Evolutionary conservation across 1,140 invertebrate genomes (phyloP).

Genomic region (Listronotus oregonensis): DNA sequence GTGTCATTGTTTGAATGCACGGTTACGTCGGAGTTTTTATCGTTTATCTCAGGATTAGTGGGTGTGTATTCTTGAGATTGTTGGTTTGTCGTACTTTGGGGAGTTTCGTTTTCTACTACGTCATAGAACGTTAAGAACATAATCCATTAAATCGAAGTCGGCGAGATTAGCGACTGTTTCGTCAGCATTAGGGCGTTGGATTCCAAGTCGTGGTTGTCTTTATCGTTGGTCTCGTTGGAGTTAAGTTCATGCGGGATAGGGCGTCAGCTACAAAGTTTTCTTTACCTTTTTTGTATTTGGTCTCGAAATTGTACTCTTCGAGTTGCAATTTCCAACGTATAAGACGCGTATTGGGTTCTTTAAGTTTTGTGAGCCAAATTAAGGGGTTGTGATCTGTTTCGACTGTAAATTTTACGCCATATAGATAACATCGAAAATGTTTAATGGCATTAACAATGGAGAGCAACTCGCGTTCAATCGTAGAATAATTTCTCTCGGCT

Average conservation of each 20-base stretch:
- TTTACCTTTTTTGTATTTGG: too few relatives aligned
- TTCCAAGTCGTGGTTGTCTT: too few relatives aligned
- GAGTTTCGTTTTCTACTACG: neutral
- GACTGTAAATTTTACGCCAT: slow-evolving; percentile 13
- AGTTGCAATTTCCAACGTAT: slow-evolving; percentile 9
- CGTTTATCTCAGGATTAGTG: neutral
- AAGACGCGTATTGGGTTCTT: slow-evolving; percentile 9
- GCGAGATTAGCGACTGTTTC: too few relatives aligned
- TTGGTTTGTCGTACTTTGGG: neutral
- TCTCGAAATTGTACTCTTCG: too few relatives aligned
- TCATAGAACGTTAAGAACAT: neutral
- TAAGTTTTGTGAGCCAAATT: slow-evolving; percentile 27
- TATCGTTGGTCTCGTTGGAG: too few relatives aligned
- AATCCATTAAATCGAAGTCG: neutral
- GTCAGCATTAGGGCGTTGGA: too few relatives aligned
- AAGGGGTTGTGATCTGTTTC: slow-evolving; percentile 35
- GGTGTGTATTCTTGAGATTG: neutral
- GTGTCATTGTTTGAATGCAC: slow-evolving; percentile 5
- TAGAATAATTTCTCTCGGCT: slow-evolving; percentile 43
- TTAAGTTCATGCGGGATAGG: too few relatives aligned
- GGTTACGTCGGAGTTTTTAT: neutral
- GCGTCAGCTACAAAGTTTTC: too few relatives aligned
- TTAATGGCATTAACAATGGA: slow-evolving; percentile 27
- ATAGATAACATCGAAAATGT: slow-evolving; percentile 28
- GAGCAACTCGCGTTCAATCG: slow-evolving; percentile 47